Evolutionary conservation across 2,113 vertebrate species (phyloP).

Genomic region (Stigmatopora argus): DNA sequence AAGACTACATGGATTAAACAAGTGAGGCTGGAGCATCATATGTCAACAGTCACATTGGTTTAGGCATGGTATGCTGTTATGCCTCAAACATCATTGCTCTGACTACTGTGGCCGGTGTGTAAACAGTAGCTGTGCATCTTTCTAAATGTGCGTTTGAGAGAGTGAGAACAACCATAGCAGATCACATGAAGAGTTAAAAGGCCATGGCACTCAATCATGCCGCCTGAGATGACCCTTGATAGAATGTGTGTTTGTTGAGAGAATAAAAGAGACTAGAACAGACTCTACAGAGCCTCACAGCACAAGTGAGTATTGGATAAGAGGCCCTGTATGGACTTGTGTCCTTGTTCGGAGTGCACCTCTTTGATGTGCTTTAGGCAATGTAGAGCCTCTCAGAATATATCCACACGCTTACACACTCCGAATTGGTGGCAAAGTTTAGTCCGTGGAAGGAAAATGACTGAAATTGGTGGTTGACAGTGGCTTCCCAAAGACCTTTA

Average conservation of each 20-base stretch:
- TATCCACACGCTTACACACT: constrained; percentile 24
- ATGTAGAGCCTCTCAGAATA: constrained; percentile 51
- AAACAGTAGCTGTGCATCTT: not conserved
- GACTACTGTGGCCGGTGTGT: not conserved
- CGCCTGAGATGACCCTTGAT: constrained; percentile 14
- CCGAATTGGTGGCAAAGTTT: constrained; percentile 46
- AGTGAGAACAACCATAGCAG: constrained; percentile 8
- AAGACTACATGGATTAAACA: too few species aligned
- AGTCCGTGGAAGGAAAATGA: constrained; percentile 40
- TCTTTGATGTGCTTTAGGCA: constrained; percentile 50
- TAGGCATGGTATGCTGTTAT: not conserved
- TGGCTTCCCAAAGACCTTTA: constrained; percentile 41
- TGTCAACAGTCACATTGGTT: not conserved
- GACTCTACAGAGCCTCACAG: constrained; percentile 42
- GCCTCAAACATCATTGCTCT: not conserved
- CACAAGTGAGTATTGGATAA: constrained; percentile 46
- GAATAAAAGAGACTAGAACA: constrained; percentile 58
- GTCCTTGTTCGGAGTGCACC: constrained; percentile 63
- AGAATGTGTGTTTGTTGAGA: constrained; percentile 26
- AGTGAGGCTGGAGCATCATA: not conserved
- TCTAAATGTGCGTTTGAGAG: constrained; percentile 16
- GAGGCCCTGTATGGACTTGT: constrained; percentile 53
- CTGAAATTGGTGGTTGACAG: constrained; percentile 34
- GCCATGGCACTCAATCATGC: constrained; percentile 26
- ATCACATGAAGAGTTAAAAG: constrained; percentile 28